A percentile compares a stretch with the other conserved stretches of the same genome.
These are phyloP conservation scores for Numida meleagris DNA, from an alignment of 2,113 vertebrate genomes.

Conservation along the genomic window DNA sequence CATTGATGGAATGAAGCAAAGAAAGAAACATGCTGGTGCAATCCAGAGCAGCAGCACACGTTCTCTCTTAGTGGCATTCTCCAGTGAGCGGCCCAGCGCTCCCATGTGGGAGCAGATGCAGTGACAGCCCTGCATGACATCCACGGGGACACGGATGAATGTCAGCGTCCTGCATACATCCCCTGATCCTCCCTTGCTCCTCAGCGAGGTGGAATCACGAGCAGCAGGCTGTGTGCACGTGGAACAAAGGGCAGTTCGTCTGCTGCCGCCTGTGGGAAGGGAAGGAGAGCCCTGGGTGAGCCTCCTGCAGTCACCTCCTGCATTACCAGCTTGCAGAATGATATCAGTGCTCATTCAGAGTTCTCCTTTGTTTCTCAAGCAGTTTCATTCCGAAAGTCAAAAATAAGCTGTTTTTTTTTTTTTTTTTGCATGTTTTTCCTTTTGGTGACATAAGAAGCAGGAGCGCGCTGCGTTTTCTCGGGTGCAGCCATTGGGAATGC, in stretches of 20 bases:
- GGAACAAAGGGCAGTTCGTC: not conserved
- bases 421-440: not conserved
- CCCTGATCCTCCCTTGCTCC: not conserved
- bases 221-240: not conserved
- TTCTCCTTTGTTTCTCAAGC: not conserved
- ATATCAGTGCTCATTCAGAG: no score
- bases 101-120: not conserved
- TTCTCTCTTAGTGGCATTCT: not conserved
- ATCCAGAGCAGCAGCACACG: not conserved
- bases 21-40: not conserved
- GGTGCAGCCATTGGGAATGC: not conserved
- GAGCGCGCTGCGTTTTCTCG: not conserved
- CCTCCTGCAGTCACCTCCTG: not conserved
- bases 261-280: not conserved
- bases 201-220: not conserved
- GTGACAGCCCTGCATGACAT: not conserved
- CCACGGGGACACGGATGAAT: no score
- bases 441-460: not conserved
- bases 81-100: not conserved
- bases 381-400: not conserved
- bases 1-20: not conserved
- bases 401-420: no score
- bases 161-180: rapidly evolving
- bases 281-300: not conserved
- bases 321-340: rapidly evolving